phyloP scores from a whole-genome alignment of 2,113 vertebrate species.

The Protomyctophum bolini region DNA sequence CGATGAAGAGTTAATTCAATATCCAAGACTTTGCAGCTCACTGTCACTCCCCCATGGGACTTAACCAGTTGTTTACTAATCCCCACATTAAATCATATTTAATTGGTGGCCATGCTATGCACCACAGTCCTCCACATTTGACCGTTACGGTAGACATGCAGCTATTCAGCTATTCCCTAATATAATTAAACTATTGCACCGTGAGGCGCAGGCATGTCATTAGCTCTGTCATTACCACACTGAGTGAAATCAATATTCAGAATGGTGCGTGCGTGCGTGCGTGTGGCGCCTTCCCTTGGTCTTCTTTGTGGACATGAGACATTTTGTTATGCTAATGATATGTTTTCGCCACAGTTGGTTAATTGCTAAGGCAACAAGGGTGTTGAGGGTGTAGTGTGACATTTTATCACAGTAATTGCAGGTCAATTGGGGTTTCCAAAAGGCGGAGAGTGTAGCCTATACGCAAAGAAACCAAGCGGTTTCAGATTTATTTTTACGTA shows the following conservation, averaged over 20 bases:
- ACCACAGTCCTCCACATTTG: constrained; percentile 12
- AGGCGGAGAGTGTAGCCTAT: constrained; percentile 19
- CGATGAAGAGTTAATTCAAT: not conserved
- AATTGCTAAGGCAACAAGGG: constrained; percentile 68
- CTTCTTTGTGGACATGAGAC: constrained; percentile 46
- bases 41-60: not conserved
- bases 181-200: constrained; percentile 46
- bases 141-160: constrained; percentile 26
- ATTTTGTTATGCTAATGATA: constrained; percentile 70
- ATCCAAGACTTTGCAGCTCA: not conserved
- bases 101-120: constrained; percentile 11
- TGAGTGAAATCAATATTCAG: constrained; percentile 42
- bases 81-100: constrained; percentile 8
- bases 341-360: constrained; percentile 65
- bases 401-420: constrained; percentile 65
- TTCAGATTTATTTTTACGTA: not conserved
- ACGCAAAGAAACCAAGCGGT: constrained; percentile 19
- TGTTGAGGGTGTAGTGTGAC: constrained; percentile 58
- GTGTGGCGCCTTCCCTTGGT: constrained; percentile 61
- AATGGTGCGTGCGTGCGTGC: constrained; percentile 41
- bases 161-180: constrained; percentile 34
- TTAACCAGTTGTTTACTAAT: not conserved
- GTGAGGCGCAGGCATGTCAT: constrained; percentile 35
- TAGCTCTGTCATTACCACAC: constrained; percentile 51
- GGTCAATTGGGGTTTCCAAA: constrained; percentile 48